phyloP scores from a whole-genome alignment of 1,140 invertebrate genomes.

The Hormaphis cornu region DNA sequence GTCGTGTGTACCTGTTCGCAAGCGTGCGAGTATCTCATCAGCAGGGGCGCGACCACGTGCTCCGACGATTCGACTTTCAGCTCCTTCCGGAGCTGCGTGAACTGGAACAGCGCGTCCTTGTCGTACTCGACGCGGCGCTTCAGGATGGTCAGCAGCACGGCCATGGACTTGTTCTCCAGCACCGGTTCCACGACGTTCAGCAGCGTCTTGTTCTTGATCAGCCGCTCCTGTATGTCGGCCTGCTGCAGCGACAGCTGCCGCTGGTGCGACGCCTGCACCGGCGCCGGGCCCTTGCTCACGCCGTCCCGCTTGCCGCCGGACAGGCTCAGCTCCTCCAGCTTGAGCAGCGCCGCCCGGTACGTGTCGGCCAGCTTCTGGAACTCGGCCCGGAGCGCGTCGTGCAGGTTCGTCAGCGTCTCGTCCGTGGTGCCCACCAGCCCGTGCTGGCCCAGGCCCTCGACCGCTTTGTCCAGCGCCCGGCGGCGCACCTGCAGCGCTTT shows the following conservation, averaged over 20 bases:
- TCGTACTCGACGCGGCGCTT: slow-evolving; percentile 58
- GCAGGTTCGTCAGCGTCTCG: slow-evolving; percentile 50
- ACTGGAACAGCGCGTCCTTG: slow-evolving; percentile 60
- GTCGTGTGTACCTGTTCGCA: slow-evolving; percentile 52
- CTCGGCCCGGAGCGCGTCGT: slow-evolving; percentile 51
- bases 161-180: slow-evolving; percentile 48
- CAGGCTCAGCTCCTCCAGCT: slow-evolving; percentile 68
- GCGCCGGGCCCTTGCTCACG: slow-evolving; percentile 62
- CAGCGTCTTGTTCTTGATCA: slow-evolving; percentile 85
- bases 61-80: slow-evolving; percentile 46
- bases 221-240: slow-evolving; percentile 68
- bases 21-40: slow-evolving; percentile 75
- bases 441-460: slow-evolving; percentile 78
- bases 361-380: slow-evolving; percentile 72
- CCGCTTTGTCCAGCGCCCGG: slow-evolving; percentile 66
- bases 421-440: slow-evolving; percentile 61
- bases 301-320: slow-evolving; percentile 43
- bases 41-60: slow-evolving; percentile 59
- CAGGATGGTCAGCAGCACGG: slow-evolving; percentile 50
- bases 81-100: slow-evolving; percentile 58
- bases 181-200: slow-evolving; percentile 71
- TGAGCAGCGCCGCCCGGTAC: slow-evolving; percentile 78
- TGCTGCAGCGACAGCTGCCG: slow-evolving; percentile 71
- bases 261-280: slow-evolving; percentile 80
- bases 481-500: slow-evolving; percentile 54